A percentile compares a stretch with the other conserved stretches of the same genome.
These are phyloP conservation scores for Phyllostomus discolor DNA, from an alignment of 2,113 vertebrate genomes.

Conservation along the genomic window DNA sequence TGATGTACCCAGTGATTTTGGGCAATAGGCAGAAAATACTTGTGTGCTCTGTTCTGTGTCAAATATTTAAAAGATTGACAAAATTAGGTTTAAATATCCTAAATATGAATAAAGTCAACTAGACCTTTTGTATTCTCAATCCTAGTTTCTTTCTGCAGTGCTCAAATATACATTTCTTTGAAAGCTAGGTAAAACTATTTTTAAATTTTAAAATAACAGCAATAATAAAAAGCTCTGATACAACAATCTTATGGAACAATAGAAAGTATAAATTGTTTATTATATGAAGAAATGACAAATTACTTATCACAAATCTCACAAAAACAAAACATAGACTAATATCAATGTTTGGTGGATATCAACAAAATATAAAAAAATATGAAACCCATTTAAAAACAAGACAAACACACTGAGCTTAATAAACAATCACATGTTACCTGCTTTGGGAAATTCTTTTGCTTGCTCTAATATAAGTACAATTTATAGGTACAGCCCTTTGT, in stretches of 20 bases:
- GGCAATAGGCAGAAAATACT: background rate
- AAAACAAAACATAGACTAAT: background rate
- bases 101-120: background rate
- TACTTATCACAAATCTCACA: background rate
- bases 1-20: background rate
- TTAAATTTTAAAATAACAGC: background rate
- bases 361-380: background rate
- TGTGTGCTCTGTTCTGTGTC: background rate
- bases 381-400: background rate
- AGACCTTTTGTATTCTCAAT: background rate
- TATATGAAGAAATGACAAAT: background rate
- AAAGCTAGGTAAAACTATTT: background rate
- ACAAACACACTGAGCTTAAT: background rate
- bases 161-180: slow-evolving; percentile 1
- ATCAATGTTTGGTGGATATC: background rate
- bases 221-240: background rate
- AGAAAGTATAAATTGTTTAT: background rate
- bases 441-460: background rate
- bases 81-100: background rate
- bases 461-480: background rate
- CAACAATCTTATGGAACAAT: background rate
- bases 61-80: background rate
- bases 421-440: background rate
- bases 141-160: background rate
- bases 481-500: background rate